Evolutionary conservation across 2,797 vertebrate genomes (phyloP).

Genomic region (Typhlichthys eigenmanni): DNA sequence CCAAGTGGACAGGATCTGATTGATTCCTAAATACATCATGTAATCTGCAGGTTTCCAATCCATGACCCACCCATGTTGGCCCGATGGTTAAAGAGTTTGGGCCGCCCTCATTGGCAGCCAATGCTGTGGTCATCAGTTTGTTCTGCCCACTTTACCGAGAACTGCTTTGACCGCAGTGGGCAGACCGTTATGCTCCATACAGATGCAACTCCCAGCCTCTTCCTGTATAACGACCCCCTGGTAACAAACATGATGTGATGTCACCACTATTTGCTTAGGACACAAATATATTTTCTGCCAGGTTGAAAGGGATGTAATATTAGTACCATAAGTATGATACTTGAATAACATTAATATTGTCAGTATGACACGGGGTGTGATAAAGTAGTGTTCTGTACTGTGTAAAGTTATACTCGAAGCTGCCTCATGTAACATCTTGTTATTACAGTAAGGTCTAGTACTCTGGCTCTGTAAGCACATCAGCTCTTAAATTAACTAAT

Average conservation of each 20-base stretch:
- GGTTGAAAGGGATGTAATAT: neutral
- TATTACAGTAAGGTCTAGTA: too few relatives aligned
- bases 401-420: too few relatives aligned
- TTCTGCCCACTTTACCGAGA: conserved; percentile 65
- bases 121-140: conserved; percentile 67
- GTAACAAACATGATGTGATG: conserved; percentile 32
- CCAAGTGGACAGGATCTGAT: neutral
- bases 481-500: too few relatives aligned
- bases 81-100: conserved; percentile 61
- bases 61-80: conserved; percentile 44
- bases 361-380: too few relatives aligned
- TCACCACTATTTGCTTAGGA: neutral
- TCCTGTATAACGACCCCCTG: conserved; percentile 31
- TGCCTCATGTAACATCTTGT: too few relatives aligned
- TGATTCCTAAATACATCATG: neutral
- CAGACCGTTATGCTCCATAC: conserved; percentile 39
- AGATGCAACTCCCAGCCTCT: conserved; percentile 60
- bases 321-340: neutral
- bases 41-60: conserved; percentile 60
- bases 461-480: too few relatives aligned
- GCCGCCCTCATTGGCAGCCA: conserved; percentile 63
- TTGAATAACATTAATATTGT: too few relatives aligned
- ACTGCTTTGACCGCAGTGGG: conserved; percentile 58
- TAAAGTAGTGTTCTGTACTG: too few relatives aligned
- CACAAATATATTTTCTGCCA: neutral